Base-by-base conservation (phyloP, 30 jellyfish, hydroid and myxozoan species). In the Pseudorhiza aurosa region DNA sequence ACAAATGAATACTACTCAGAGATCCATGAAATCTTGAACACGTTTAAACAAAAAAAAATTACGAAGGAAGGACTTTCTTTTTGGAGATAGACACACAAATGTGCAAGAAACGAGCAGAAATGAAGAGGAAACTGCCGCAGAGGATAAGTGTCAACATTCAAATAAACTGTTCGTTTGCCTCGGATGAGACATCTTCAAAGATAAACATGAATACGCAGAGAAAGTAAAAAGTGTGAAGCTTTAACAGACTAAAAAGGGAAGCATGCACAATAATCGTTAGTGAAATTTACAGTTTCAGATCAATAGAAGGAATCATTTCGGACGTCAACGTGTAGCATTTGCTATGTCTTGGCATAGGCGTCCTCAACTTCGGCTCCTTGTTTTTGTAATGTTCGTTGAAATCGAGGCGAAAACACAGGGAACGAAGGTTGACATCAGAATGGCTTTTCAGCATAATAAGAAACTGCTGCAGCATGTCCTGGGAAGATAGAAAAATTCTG, bases 321-420 rank as follows among this genome's bases (percentile, higher is more conserved):
- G 81, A 43, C 21, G 65, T 44, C 50, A 45, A 35, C 4, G 80
- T 27, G 22, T 47, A 82, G 32, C 85, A 58, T 58, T 82, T 70
- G 46, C 44, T 73, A 49, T 69, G 67, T 39, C 94, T 26, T 11
- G 94, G 87, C 90, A 81, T 93, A 10, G 99, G 97, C 18, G 90
- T 77, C 63, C 99, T 88, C 67, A 93, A 63, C 71, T 85, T 93
- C 50, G 99, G 99, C 64, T 93, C 99, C 73, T 68, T 82, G 82
- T 70, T 81, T 63, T 88, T 95, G 85, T 95, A 95, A 51, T 95
- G 97, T 51, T 95, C 99, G 59, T 95, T 95, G 96, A 95, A 95
- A 58, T 95, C 99, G 46, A 95, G 89, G 58, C 99, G 97, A 88
- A 95, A 95, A 56, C 99, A 93, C 65, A 93, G 77, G 94, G 88